These are phyloP conservation scores for Cardiocondyla obscurior DNA, from an alignment of 1,140 invertebrate genomes.

Conservation along the genomic window DNA sequence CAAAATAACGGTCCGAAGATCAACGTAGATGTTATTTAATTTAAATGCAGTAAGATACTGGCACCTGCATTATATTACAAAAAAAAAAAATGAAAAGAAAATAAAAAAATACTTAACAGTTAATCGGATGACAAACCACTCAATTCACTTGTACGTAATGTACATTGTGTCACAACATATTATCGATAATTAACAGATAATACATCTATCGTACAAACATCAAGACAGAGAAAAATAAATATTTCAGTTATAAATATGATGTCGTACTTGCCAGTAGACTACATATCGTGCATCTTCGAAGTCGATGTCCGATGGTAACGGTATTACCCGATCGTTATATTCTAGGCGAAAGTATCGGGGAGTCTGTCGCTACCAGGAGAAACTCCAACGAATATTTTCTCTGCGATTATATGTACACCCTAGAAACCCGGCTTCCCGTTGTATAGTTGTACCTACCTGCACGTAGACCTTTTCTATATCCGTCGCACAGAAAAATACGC, in stretches of 20 bases:
- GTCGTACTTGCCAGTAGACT: neutral
- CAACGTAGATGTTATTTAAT: neutral
- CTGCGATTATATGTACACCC: conserved; percentile 39
- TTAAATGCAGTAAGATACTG: neutral
- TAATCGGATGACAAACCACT: neutral
- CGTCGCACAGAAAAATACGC: neutral
- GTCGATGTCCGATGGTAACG: conserved; percentile 60
- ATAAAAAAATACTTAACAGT: too few species aligned
- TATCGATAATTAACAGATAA: neutral
- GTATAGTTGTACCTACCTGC: neutral
- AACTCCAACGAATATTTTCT: conserved; percentile 67
- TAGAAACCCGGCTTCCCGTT: conserved; percentile 47
- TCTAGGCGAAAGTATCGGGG: conserved; percentile 65
- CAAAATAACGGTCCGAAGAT: too few species aligned
- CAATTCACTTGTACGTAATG: neutral
- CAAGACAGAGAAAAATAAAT: neutral
- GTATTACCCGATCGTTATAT: conserved; percentile 57
- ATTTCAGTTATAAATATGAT: neutral
- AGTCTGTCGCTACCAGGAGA: conserved; percentile 68
- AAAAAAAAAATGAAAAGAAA: too few species aligned
- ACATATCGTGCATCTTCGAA: conserved; percentile 22
- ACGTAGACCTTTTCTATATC: neutral
- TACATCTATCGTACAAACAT: neutral
- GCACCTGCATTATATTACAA: too few species aligned
- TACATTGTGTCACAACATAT: neutral